Evolutionary conservation across 2,888 invertebrate genomes (phyloP), one percentile per base, ranked within the genome.

Genomic region (Drosophila flavopinicola): DNA sequence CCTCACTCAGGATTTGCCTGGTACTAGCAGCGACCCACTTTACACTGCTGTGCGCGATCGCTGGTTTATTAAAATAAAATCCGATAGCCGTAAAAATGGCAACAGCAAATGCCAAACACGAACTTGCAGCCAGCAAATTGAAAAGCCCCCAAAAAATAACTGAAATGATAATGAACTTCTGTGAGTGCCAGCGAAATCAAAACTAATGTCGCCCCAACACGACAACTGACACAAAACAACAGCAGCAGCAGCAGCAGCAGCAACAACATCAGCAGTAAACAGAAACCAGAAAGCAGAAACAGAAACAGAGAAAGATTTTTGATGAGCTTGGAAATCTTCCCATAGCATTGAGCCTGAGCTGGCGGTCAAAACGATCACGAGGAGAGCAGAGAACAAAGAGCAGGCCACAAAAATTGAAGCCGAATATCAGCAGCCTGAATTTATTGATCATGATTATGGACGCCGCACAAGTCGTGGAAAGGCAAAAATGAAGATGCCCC

Each of bases 361-460:
- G 63, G 57, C 75, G 85, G 85, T 80, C 85, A 77, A 70, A 64
- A 37, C 27, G 80, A 80, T 86, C 82, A 83, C 82, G 87, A 83
- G 53, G 6, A 54, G 54, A 45, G 39, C 49, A 57, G 23, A 44
- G 44, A 39, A 54, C 37, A 38, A 17, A 44, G 32, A 54, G 25
- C 49, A 25, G 33, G 5, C 45, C 35, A 41, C 45, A 71, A 27
- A 60, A 61, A 45, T 39, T 44, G 57, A 30, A 61, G 35, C 37
- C 45, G 45, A 75, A 73, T 64, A 77, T 70, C 78, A 48, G 61
- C 66, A 74, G 56, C 68, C 65, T 63, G 66, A 84, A 86, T 83
- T 86, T 83, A 83, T 83, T 83, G 82, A 86, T 83, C 82, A 84
- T 83, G 85, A 83, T 83, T 84, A 65, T 72, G 83, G 75, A 73